Evolutionary conservation across 2,888 invertebrate genomes (phyloP), one percentile per base, ranked within the genome.

Genomic region (Serripes groenlandicus): DNA sequence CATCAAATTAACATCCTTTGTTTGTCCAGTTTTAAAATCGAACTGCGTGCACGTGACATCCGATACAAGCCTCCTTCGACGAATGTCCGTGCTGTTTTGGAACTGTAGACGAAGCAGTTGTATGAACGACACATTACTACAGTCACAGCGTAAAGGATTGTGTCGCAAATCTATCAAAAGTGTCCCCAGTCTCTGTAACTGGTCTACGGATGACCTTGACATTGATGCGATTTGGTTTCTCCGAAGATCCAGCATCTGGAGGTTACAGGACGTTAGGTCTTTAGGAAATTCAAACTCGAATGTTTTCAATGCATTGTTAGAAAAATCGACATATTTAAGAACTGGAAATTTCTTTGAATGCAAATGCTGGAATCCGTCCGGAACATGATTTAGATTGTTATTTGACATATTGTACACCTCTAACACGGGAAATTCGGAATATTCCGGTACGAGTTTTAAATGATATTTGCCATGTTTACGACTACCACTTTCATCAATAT

Each of bases 321-420:
- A 84, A 58, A 86, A 77, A 54, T 86, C 86, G 30, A 86, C 66
- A 37, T 77, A 62, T 35, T 73, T 79, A 21, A 86, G 58, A 1
- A 70, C 32, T 26, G 86, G 86, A 52, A 78, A 86, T 62, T 84
- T 84, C 26, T 77, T 77, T 18, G 82, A 80, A 64, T 79, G 79
- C 42, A 84, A 60, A 28, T 75, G 34, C 62, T 78, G 37, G 34
- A 86, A 74, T 21, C 74, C 69, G 5, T 66, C 56, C 7, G 86
- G 86, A n/a, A 86, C 66, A 62, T 86, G 86, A 30, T 62, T 69
- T 11, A 86, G 30, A n/a, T 77, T 73, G 54, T 86, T 86, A 15
- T 62, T 49, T 5, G 84, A 84, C 82, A 86, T 79, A 52, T 84
- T 86, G 75, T 86, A 86, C 9, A 84, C 79, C 64, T 86, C 86